These are phyloP conservation scores for Phrynocephalus guinanensis DNA, from an alignment of 2,797 vertebrate species.

Conservation along the genomic window DNA sequence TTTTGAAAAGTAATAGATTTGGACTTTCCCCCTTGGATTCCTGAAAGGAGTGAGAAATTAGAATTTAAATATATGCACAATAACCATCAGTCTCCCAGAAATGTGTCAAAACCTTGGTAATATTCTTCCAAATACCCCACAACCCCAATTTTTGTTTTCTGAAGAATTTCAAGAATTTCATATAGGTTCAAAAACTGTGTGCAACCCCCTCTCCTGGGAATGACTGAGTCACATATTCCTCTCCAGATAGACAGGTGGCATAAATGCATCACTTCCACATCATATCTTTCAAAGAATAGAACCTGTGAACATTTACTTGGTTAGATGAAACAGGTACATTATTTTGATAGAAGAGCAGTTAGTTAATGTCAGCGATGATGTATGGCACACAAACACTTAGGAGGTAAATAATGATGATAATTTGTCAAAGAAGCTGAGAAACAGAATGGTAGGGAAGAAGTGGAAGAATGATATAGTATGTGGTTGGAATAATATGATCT, in stretches of 20 bases:
- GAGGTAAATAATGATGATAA: slow-evolving; percentile 73
- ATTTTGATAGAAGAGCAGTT: slow-evolving; percentile 75
- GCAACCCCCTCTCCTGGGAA: background rate
- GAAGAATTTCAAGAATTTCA: background rate
- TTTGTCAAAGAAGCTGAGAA: slow-evolving; percentile 69
- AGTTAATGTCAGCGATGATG: slow-evolving; percentile 73
- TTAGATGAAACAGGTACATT: slow-evolving; percentile 73
- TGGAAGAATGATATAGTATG: slow-evolving; percentile 63
- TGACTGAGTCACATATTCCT: slow-evolving; percentile 52
- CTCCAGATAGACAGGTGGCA: slow-evolving; percentile 62
- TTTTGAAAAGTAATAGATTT: background rate
- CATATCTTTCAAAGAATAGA: slow-evolving; percentile 63
- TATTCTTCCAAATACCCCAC: slow-evolving; percentile 14
- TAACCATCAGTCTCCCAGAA: slow-evolving; percentile 12
- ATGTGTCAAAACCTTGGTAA: slow-evolving; percentile 5
- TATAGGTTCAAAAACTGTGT: slow-evolving; percentile 14
- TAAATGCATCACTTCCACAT: slow-evolving; percentile 60
- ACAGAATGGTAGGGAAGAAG: slow-evolving; percentile 61
- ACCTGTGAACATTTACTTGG: slow-evolving; percentile 70
- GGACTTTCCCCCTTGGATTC: background rate
- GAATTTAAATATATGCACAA: background rate
- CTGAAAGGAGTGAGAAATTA: background rate
- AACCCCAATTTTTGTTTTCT: slow-evolving; percentile 13
- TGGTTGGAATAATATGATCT: slow-evolving; percentile 66
- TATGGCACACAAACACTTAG: slow-evolving; percentile 66